Evolutionary conservation across 2,888 invertebrate species (phyloP).

Genomic region (Plebejus melissa): DNA sequence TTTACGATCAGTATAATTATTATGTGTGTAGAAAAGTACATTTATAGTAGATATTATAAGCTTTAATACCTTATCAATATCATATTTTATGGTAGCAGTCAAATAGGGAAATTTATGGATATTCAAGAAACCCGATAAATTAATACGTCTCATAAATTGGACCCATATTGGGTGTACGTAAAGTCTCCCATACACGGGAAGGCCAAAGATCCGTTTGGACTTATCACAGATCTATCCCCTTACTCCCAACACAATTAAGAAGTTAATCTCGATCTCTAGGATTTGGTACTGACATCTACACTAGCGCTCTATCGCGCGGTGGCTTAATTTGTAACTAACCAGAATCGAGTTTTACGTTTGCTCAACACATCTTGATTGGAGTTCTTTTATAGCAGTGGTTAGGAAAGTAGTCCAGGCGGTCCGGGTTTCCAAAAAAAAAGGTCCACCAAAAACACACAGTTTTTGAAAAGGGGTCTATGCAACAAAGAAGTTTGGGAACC

Average conservation of each 20-base stretch:
- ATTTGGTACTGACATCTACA: not conserved
- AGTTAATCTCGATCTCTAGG: not conserved
- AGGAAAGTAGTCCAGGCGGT: no score
- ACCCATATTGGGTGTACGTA: not conserved
- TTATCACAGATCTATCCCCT: not conserved
- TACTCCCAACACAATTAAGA: not conserved
- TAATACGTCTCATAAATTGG: constrained; percentile 7
- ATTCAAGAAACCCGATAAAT: not conserved
- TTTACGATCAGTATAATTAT: not conserved
- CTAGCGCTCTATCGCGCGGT: not conserved
- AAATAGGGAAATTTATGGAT: not conserved
- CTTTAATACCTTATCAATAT: not conserved
- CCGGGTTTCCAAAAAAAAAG: no score
- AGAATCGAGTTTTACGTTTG: not conserved
- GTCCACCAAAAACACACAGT: no score
- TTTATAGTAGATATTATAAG: not conserved
- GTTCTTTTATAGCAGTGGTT: no score
- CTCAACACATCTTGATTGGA: no score
- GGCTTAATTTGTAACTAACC: not conserved
- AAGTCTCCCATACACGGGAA: not conserved
- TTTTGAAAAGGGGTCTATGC: no score
- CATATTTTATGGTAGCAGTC: constrained; percentile 4
- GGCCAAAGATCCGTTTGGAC: not conserved
- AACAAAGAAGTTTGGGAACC: no score
- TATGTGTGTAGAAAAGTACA: not conserved